Percentiles rank a stretch among this genome's conserved stretches.
phyloP scores from a whole-genome alignment of 2,888 invertebrate genomes.

The Lochmaea crataegi region DNA sequence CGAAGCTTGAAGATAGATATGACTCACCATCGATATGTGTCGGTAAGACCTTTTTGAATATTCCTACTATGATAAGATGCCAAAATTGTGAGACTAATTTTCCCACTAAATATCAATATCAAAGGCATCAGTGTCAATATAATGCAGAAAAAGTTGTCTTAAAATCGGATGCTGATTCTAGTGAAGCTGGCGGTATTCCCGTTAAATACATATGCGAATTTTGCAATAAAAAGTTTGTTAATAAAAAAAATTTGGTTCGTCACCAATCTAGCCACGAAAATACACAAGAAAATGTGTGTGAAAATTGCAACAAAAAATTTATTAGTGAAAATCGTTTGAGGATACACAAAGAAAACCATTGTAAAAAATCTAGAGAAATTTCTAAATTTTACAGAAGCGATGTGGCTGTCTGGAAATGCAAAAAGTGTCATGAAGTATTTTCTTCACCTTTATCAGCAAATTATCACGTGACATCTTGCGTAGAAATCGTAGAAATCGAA shows the following conservation, averaged over 20 bases:
- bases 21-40: background rate
- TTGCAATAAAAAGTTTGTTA: conserved; percentile 64
- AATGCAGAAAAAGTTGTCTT: conserved; percentile 64
- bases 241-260: conserved; percentile 62
- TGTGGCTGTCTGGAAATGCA: conserved; percentile 64
- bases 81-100: conserved; percentile 65
- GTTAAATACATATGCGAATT: conserved; percentile 61
- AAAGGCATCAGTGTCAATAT: conserved; percentile 65
- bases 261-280: conserved; percentile 62
- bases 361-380: conserved; percentile 64
- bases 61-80: conserved; percentile 61
- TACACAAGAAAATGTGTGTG: conserved; percentile 61
- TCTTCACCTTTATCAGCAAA: conserved; percentile 58
- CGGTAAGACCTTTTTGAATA: conserved; percentile 45
- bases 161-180: conserved; percentile 60
- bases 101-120: conserved; percentile 65
- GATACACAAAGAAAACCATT: conserved; percentile 65
- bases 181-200: conserved; percentile 58
- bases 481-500: conserved; percentile 43
- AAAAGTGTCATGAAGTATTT: conserved; percentile 63
- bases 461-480: conserved; percentile 56
- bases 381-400: conserved; percentile 65
- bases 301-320: conserved; percentile 64
- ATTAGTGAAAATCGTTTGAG: conserved; percentile 64
- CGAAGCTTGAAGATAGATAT: conserved; percentile 36